Percentiles rank a stretch among this genome's conserved stretches.
Evolutionary conservation across 2,113 vertebrate genomes (phyloP).

Genomic region (Cryptotis parvus): DNA sequence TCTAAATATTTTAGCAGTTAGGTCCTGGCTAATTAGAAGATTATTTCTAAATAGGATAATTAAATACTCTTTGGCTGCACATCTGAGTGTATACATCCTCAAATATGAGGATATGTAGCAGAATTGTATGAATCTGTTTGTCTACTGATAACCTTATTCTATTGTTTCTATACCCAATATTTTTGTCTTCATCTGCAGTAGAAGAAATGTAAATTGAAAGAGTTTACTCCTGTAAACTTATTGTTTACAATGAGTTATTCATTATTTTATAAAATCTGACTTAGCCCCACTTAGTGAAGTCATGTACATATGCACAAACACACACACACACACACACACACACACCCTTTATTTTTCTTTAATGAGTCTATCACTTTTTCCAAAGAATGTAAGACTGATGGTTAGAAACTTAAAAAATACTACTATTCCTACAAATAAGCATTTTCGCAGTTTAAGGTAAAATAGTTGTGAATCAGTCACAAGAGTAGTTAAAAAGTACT

Average conservation of each 20-base stretch:
- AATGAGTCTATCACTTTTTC: neutral
- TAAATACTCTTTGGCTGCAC: constrained; percentile 51
- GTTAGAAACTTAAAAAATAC: constrained; percentile 10
- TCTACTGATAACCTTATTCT: constrained; percentile 39
- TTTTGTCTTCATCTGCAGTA: constrained; percentile 3
- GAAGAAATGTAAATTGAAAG: constrained; percentile 34
- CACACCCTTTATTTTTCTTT: neutral
- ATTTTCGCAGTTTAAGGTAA: constrained; percentile 27
- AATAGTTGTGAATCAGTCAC: neutral
- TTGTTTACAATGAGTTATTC: neutral
- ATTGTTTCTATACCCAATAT: constrained; percentile 13
- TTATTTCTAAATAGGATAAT: constrained; percentile 63
- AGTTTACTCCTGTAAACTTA: neutral
- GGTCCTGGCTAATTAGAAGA: constrained; percentile 42
- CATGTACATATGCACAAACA: neutral
- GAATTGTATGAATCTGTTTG: neutral
- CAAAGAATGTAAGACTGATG: too few species aligned
- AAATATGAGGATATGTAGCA: neutral
- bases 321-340: neutral
- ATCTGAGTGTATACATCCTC: constrained; percentile 25
- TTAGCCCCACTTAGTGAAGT: neutral
- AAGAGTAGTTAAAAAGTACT: neutral
- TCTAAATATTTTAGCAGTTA: constrained; percentile 80
- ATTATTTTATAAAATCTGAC: neutral
- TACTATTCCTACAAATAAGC: neutral